Percentiles rank a stretch among this genome's conserved stretches.
phyloP scores from a whole-genome alignment of 2,888 invertebrate genomes.

The Apotomis turbidana region DNA sequence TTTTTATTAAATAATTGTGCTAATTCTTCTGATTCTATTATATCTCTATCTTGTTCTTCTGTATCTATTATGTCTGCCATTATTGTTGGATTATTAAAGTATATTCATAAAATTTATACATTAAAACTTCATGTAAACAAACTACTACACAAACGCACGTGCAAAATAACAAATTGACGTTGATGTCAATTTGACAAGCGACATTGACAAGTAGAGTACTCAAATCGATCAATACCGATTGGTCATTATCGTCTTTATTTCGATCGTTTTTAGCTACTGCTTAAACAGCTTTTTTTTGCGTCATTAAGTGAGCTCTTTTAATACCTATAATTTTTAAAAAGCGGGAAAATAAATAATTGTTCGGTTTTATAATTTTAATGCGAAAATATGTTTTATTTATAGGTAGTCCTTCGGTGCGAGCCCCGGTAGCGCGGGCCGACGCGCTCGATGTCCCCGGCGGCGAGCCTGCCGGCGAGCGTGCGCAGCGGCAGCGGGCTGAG shows the following conservation, averaged over 20 bases:
- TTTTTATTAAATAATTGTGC: slow-evolving; percentile 65
- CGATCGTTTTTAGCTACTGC: slow-evolving; percentile 14
- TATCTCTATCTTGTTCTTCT: slow-evolving; percentile 70
- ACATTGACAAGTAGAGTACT: background rate
- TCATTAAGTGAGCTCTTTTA: too few relatives aligned
- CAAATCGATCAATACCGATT: slow-evolving; percentile 16
- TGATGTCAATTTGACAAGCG: slow-evolving; percentile 22
- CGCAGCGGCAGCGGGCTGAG: slow-evolving; percentile 64
- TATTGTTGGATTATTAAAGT: slow-evolving; percentile 36
- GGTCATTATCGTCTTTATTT: background rate
- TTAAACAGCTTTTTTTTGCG: slow-evolving; percentile 3
- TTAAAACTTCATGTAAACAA: slow-evolving; percentile 35
- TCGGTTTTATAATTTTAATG: background rate
- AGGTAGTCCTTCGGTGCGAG: slow-evolving; percentile 49
- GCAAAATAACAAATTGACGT: background rate
- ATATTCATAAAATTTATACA: slow-evolving; percentile 11
- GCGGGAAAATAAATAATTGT: too few relatives aligned
- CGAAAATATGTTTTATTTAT: slow-evolving; percentile 47
- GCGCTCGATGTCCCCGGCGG: slow-evolving; percentile 75
- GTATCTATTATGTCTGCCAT: slow-evolving; percentile 74
- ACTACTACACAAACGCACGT: slow-evolving; percentile 23
- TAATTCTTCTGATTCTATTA: slow-evolving; percentile 58
- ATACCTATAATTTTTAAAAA: background rate
- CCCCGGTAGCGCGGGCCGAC: slow-evolving; percentile 64
- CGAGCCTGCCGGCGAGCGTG: slow-evolving; percentile 64